Conservation (phyloP, 1,140 invertebrate species). For the Archegozetes longisetosus region DNA sequence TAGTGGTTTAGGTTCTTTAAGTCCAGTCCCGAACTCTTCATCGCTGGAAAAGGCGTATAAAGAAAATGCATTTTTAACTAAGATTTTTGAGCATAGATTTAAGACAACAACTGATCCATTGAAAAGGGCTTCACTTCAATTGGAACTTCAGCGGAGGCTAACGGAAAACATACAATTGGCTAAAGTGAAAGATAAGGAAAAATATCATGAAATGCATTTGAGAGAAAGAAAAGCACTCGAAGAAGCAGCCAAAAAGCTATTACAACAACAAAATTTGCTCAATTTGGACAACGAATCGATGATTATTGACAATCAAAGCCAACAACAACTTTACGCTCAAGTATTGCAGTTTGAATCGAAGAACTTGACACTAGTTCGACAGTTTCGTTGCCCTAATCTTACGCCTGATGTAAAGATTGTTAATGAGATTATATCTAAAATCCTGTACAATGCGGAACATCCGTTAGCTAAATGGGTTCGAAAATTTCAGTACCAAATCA, state of each 20-base stretch:
- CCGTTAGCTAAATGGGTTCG: neutral
- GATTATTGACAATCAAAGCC: neutral
- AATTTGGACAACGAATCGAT: neutral
- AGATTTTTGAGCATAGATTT: neutral
- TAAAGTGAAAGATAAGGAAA: neutral
- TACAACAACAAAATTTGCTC: neutral
- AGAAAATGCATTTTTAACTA: neutral
- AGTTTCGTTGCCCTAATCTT: neutral
- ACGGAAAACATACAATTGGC: neutral
- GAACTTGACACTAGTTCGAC: neutral
- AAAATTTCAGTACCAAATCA: neutral
- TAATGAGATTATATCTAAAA: neutral
- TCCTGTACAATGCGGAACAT: neutral
- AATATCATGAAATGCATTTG: neutral
- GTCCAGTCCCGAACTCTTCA: neutral
- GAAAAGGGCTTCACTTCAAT: neutral
- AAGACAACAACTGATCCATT: neutral
- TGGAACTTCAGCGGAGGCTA: neutral
- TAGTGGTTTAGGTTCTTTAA: neutral
- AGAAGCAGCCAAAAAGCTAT: neutral
- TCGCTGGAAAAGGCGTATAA: neutral
- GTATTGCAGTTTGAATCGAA: neutral
- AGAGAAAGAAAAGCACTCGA: neutral
- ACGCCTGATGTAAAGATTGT: neutral
- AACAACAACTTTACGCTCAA: slow-evolving; percentile 1